These are phyloP conservation scores for Cheilosia scutellata DNA, from an alignment of 2,888 invertebrate genomes.

Conservation along the genomic window DNA sequence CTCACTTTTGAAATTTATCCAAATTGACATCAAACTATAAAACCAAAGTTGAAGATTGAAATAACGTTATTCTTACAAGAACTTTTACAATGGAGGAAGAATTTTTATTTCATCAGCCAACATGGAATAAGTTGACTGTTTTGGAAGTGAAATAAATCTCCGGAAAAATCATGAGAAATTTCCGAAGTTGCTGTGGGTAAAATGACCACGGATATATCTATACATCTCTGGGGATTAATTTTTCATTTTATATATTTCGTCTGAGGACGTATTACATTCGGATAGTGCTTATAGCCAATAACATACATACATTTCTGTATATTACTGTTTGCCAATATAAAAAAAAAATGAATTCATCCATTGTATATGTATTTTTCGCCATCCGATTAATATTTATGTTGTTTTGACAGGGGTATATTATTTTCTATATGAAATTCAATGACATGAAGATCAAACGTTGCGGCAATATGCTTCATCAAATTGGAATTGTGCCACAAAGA, in stretches of 20 bases:
- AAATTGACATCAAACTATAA: neutral
- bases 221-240: constrained; percentile 2
- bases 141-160: neutral
- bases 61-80: neutral
- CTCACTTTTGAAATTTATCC: neutral
- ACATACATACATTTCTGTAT: too few species aligned
- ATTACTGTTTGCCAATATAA: too few species aligned
- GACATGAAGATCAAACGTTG: too few species aligned
- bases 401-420: too few species aligned
- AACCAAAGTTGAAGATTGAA: neutral
- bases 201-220: neutral
- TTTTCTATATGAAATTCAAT: too few species aligned
- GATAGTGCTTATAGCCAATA: neutral
- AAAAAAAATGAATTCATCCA: too few species aligned
- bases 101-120: neutral
- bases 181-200: neutral
- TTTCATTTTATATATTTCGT: neutral
- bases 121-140: neutral
- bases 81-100: neutral
- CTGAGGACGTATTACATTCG: neutral
- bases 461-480: too few species aligned
- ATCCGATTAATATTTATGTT: too few species aligned
- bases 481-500: too few species aligned
- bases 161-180: neutral
- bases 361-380: too few species aligned